phyloP scores from a whole-genome alignment of 1,140 invertebrate species.

The Drosophila arizonae region DNA sequence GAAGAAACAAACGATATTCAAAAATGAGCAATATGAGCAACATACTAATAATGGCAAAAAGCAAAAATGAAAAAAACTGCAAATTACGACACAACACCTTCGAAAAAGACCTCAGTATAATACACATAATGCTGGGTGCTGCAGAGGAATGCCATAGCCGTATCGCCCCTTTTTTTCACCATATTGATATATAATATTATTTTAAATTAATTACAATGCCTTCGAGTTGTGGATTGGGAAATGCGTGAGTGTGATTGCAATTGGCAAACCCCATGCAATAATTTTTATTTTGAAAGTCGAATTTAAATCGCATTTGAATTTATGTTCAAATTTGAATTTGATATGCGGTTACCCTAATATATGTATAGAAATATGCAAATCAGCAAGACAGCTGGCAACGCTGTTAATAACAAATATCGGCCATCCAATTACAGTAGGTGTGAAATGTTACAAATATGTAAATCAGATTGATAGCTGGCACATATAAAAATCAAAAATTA shows the following conservation, averaged over 20 bases:
- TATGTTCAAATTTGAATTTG: neutral
- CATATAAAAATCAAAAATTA: no score
- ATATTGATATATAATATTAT: neutral
- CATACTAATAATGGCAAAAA: conserved; percentile 81
- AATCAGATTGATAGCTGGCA: no score
- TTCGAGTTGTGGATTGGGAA: conserved; percentile 1
- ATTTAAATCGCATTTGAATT: conserved; percentile 2
- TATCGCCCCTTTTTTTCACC: conserved; percentile 72
- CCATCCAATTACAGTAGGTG: no score
- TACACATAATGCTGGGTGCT: conserved; percentile 70
- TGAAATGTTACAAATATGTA: no score
- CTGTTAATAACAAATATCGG: neutral
- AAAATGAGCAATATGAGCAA: conserved; percentile 75
- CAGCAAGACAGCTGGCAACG: neutral
- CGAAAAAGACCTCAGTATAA: conserved; percentile 78
- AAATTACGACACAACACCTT: conserved; percentile 82
- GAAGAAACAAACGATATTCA: conserved; percentile 71
- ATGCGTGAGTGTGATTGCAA: neutral
- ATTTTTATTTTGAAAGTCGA: neutral
- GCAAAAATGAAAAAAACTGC: conserved; percentile 75
- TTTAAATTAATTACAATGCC: neutral
- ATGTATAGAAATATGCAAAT: neutral
- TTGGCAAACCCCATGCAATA: conserved; percentile 2
- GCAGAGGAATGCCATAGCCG: conserved; percentile 69
- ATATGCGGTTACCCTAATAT: neutral